phyloP scores from a whole-genome alignment of 2,113 vertebrate genomes.

The Pedetes capensis region DNA sequence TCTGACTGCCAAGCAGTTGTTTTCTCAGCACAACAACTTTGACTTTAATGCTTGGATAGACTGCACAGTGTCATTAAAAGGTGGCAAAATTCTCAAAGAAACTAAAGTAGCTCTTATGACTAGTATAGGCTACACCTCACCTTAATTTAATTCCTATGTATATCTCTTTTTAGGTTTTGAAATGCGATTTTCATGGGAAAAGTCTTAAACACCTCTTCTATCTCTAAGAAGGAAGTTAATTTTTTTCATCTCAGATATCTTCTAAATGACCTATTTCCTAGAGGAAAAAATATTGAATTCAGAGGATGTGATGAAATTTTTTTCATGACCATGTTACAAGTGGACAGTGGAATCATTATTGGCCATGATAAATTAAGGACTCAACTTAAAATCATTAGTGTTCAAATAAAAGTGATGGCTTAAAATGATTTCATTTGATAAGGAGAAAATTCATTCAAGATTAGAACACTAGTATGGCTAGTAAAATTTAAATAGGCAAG shows the following conservation, averaged over 20 bases:
- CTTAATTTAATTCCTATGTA: not conserved
- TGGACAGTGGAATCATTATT: not conserved
- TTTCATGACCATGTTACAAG: not conserved
- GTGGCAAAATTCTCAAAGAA: not conserved
- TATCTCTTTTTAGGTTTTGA: not conserved
- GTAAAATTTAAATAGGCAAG: not conserved
- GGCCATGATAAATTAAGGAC: not conserved
- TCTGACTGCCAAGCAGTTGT: not conserved
- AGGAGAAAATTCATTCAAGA: not conserved
- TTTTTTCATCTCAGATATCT: not conserved
- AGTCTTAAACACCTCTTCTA: not conserved
- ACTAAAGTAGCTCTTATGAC: not conserved
- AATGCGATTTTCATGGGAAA: conserved; percentile 13
- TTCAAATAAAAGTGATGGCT: not conserved
- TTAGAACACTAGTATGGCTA: not conserved
- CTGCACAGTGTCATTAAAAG: not conserved
- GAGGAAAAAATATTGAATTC: not conserved
- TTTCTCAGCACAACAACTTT: not conserved
- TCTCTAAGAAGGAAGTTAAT: not conserved
- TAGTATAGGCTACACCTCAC: not conserved
- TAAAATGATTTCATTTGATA: not conserved
- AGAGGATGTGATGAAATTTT: not conserved
- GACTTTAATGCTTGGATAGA: not conserved
- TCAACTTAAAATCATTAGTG: not conserved
- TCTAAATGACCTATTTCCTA: not conserved